Evolutionary conservation across 2,113 vertebrate genomes (phyloP), one percentile per base, ranked within the genome.

Genomic region (Stegastes partitus): DNA sequence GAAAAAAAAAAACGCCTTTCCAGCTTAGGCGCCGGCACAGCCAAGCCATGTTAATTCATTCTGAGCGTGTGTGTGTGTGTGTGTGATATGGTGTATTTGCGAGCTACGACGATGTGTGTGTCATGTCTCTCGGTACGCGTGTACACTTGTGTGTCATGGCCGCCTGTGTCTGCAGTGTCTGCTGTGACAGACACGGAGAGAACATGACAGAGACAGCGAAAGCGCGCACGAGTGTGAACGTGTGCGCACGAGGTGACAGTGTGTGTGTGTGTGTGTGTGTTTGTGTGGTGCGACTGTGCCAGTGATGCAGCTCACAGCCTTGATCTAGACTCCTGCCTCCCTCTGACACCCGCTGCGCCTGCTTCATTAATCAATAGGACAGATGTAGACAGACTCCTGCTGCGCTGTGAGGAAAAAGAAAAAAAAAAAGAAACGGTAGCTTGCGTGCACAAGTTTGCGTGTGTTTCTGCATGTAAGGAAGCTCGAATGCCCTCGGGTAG

Each of bases 351-450:
- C 74, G 91, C 89, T 92, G 93, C 62, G 93, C 88, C 80, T 82
- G 74, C 90, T 91, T 95, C 93, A 95, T 95, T 95, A 95, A 95
- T 94, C 89, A 93, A 94, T 91, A 89, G 90, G 90, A 92, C 90
- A 89, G 90, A 94, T 89, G 90, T 95, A 95, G 89, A 94, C 91
- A 93, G 86, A 91, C 89, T 93, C 92, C 89, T 74, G 88, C 86
- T 57, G 84, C 64, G 83, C 80, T 89, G 86, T 84, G 81, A 92
- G 93, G 91, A 85, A 93, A 94, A 94, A 34, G 26, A n/a, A n/a
- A n/a, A n/a, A n/a, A n/a, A n/a, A n/a, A n/a, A n/a, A n/a, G n/a
- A n/a, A n/a, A 93, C 65, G 84, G 89, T 90, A 92, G 82, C 82
- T 91, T 82, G 82, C 75, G 22, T 72, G 31, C 31, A 34, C 31